Base-by-base conservation (phyloP, 2,888 invertebrate genomes). In the Andrena camellia region DNA sequence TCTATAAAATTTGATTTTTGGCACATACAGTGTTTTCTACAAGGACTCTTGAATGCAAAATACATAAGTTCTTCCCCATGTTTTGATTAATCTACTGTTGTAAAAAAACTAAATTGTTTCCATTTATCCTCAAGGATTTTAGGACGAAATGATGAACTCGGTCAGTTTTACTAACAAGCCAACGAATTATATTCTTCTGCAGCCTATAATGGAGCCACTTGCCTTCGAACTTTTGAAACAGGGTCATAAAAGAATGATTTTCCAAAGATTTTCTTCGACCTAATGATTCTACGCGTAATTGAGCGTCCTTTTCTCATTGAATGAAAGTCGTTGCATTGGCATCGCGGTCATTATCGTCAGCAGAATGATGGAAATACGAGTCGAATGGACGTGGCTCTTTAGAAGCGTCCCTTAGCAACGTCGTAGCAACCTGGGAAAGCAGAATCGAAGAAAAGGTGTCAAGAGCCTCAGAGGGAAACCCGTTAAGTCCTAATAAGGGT, bases 401-500 rank as follows among this genome's bases (percentile, higher is more conserved):
- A 13, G 17, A 20, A 26, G 54, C 20, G 20, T 13, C 52, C 8
- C 62, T 52, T 60, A 4, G 31, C 35, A 48, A 13, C 52, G 10
- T n/a, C 17, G 26, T 50, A 66, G 74, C 42, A 68, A 68, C 26
- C 33, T 20, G 57, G 59, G 57, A 67, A 79, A 59, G 29, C 50
- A n/a, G 31, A 64, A 31, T 59, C 23, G 64, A 57, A 57, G 59
- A 20, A 68, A 69, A 80, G 80, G 59, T 78, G 78, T 64, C 79
- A 75, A 70, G 70, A 81, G 81, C 71, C 82, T 83, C 62, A 71
- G 70, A 26, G 66, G 26, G 62, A 57, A 80, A 68, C 66, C 78
- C 26, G 78, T 83, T 86, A 87, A 85, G 69, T 78, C 74, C 66
- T 85, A 85, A 86, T 85, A 85, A 83, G 83, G 80, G 78, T 74